These are phyloP conservation scores for Sepiola atlantica DNA, from an alignment of 2,888 invertebrate genomes.

Conservation along the genomic window DNA sequence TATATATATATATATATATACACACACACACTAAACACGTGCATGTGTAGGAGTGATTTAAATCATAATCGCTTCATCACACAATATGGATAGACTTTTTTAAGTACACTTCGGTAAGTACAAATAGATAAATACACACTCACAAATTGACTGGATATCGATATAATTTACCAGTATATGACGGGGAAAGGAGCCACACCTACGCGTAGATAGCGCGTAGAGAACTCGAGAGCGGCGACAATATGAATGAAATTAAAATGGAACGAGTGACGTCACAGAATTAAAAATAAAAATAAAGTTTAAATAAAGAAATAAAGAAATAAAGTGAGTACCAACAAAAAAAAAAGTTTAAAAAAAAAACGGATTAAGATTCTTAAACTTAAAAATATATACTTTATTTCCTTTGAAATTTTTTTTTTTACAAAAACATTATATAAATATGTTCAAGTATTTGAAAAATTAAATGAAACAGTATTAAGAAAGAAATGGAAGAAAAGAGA, in stretches of 20 bases:
- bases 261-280: background rate
- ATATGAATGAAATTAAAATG: background rate
- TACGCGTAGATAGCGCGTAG: background rate
- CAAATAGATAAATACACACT: background rate
- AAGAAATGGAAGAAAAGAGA: background rate
- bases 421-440: no score
- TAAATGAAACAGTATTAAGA: background rate
- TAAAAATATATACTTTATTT: no score
- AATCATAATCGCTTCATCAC: no score
- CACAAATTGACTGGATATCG: background rate
- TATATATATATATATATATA: slow-evolving; percentile 7
- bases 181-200: background rate
- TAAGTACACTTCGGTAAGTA: background rate
- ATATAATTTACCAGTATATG: no score
- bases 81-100: no score
- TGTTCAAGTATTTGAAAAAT: no score
- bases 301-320: background rate
- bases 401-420: no score
- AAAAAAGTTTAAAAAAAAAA: background rate
- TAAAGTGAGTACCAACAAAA: background rate
- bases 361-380: background rate
- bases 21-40: no score
- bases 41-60: no score
- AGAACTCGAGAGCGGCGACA: background rate
- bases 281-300: background rate